Conservation (phyloP, 2,113 vertebrate genomes). For the Megaceryle maxima region DNA sequence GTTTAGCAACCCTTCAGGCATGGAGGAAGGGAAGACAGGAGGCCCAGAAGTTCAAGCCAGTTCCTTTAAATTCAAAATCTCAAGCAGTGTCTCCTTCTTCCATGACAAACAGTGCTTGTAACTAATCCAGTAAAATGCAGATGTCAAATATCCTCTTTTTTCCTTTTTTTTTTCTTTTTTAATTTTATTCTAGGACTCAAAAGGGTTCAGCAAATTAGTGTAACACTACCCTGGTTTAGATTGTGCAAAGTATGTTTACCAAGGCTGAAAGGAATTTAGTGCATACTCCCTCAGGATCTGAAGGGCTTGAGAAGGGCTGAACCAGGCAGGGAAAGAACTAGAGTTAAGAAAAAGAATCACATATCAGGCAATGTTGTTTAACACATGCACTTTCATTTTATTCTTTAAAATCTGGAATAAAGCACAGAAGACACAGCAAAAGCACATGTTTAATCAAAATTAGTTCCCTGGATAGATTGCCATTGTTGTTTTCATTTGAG, state of each 20-base stretch:
- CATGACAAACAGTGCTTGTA: background rate
- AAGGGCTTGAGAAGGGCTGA: background rate
- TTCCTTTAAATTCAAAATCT: background rate
- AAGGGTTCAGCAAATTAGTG: background rate
- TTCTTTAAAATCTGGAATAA: background rate
- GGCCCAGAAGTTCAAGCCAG: background rate
- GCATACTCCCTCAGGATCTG: constrained; percentile 10
- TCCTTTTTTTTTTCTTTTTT: background rate
- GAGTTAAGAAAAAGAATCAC: background rate
- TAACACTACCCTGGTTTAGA: constrained; percentile 45
- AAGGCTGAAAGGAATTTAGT: constrained; percentile 60
- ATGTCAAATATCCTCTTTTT: background rate
- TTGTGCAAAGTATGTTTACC: constrained; percentile 59
- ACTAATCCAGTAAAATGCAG: background rate
- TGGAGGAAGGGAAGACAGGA: background rate
- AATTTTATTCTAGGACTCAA: background rate
- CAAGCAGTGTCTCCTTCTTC: background rate
- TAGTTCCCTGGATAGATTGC: background rate
- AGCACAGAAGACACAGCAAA: background rate
- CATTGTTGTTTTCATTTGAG: background rate
- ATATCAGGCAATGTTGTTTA: background rate
- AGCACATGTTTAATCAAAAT: background rate
- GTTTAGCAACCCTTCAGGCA: constrained; percentile 16
- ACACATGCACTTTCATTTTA: background rate
- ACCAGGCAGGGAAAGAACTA: background rate